These are phyloP conservation scores for Neuroscelio doddi DNA, from an alignment of 2,888 invertebrate species.

Conservation along the genomic window DNA sequence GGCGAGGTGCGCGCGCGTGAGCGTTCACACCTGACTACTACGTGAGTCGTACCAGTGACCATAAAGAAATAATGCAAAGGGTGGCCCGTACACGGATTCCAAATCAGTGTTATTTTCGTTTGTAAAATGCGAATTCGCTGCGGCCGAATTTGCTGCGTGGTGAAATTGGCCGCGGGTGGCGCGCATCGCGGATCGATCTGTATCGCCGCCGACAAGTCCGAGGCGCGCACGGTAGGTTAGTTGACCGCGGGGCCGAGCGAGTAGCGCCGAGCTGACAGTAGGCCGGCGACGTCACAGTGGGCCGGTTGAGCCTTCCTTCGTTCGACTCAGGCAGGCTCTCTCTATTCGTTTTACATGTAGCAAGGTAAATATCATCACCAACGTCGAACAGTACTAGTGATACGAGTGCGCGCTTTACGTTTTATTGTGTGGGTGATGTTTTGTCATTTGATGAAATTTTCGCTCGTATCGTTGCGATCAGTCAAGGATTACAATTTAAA, in stretches of 20 bases:
- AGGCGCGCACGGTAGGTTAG: constrained; percentile 65
- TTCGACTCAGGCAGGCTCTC: constrained; percentile 71
- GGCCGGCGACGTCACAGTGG: constrained; percentile 75
- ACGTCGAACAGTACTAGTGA: constrained; percentile 10
- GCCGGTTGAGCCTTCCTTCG: constrained; percentile 73
- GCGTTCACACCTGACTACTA: constrained; percentile 70
- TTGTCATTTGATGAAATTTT: not conserved
- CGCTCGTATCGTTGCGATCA: too few relatives aligned
- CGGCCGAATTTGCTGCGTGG: constrained; percentile 24
- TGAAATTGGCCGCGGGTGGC: constrained; percentile 7
- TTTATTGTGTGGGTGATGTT: constrained; percentile 13
- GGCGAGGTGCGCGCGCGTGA: constrained; percentile 61
- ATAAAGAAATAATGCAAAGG: not conserved
- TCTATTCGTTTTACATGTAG: constrained; percentile 72
- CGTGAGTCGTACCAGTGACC: constrained; percentile 59
- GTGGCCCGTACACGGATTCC: not conserved
- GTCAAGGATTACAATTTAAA: not conserved
- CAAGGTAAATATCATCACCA: constrained; percentile 72
- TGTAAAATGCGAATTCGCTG: constrained; percentile 40
- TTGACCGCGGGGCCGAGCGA: constrained; percentile 73
- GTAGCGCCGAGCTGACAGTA: constrained; percentile 73
- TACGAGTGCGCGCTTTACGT: constrained; percentile 47
- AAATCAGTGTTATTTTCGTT: not conserved
- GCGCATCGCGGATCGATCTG: constrained; percentile 48
- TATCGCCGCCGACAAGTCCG: constrained; percentile 57